Percentiles rank a stretch among this genome's conserved stretches.
Evolutionary conservation across 1,140 invertebrate genomes (phyloP).

Genomic region (Ylistrum balloti): DNA sequence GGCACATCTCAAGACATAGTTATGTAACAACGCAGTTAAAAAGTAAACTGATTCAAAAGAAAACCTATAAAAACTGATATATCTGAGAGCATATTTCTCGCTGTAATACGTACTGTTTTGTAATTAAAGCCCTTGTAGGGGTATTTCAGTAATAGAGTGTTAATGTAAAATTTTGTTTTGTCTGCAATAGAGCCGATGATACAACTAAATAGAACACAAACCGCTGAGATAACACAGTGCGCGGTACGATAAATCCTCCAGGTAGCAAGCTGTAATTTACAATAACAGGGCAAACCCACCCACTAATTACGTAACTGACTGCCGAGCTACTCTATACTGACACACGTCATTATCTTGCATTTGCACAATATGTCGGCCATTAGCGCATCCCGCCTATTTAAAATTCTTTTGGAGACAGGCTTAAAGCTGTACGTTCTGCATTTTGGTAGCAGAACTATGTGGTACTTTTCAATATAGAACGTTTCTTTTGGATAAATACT

Average conservation of each 20-base stretch:
- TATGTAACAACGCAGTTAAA: background rate
- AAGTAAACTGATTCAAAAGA: background rate
- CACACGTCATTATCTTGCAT: slow-evolving; percentile 1
- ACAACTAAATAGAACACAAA: background rate
- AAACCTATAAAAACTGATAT: background rate
- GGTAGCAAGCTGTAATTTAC: background rate
- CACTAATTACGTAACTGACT: slow-evolving; percentile 19
- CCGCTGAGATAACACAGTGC: background rate
- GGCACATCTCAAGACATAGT: background rate
- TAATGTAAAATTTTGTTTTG: background rate
- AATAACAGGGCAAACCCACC: background rate
- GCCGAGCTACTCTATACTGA: background rate
- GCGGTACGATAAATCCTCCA: background rate
- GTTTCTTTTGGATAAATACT: too few species aligned
- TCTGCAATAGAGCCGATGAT: background rate
- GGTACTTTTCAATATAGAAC: too few species aligned
- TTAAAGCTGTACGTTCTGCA: background rate
- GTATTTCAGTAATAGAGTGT: background rate
- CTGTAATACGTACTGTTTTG: background rate
- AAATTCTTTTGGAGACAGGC: slow-evolving; percentile 16
- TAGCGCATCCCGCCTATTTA: slow-evolving; percentile 31
- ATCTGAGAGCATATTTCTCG: background rate
- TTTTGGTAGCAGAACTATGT: too few species aligned
- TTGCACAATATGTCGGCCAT: slow-evolving; percentile 37
- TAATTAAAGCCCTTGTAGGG: background rate